Percentiles rank a stretch among this genome's conserved stretches.
These are phyloP conservation scores for Sebastolobus altivelis DNA, from an alignment of 2,797 vertebrate genomes.

Conservation along the genomic window DNA sequence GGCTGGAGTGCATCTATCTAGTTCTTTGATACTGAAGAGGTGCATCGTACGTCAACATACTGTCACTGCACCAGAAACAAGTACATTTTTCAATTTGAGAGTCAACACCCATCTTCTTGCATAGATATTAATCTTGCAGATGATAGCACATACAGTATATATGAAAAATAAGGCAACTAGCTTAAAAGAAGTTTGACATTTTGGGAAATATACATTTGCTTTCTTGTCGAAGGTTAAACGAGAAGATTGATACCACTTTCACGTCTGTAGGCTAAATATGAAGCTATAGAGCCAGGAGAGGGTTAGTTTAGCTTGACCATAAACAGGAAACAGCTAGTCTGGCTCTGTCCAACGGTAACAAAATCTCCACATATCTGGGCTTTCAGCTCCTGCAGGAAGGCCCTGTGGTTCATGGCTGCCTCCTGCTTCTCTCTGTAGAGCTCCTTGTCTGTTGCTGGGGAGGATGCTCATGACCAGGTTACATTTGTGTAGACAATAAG, in stretches of 20 bases:
- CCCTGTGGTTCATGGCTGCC: no score
- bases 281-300: not conserved
- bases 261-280: rapidly evolving
- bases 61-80: not conserved
- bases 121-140: not conserved
- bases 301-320: not conserved
- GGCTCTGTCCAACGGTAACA: not conserved
- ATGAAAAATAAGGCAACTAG: not conserved
- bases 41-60: not conserved
- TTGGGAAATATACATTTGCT: not conserved
- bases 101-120: not conserved
- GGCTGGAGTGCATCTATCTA: not conserved
- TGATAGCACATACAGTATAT: not conserved
- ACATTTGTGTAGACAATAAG: no score
- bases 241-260: not conserved
- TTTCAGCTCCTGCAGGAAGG: no score
- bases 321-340: not conserved
- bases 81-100: not conserved
- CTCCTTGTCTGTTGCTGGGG: no score
- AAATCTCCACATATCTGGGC: no score
- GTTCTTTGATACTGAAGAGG: not conserved
- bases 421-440: no score
- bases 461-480: no score
- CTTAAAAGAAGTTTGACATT: not conserved
- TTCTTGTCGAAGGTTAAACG: not conserved